phyloP scores from a whole-genome alignment of 1,140 invertebrate species.

The Whitmania pigra region DNA sequence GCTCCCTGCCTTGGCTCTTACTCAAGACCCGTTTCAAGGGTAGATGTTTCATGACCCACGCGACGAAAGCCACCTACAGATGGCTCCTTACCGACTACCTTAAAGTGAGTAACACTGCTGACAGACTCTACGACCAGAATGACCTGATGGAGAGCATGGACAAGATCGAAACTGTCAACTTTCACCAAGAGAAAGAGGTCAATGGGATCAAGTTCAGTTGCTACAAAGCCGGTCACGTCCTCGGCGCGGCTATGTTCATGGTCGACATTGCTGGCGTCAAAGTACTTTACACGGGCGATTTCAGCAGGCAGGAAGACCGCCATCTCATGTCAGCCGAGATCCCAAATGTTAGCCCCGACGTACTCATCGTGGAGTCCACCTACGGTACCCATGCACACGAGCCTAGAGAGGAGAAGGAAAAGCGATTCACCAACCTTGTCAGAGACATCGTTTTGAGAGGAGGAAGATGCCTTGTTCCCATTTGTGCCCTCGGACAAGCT shows the following conservation, averaged over 20 bases:
- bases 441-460: conserved; percentile 90
- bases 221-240: conserved; percentile 91
- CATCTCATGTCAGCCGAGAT: conserved; percentile 99
- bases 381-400: conserved; percentile 99
- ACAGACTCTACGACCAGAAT: conserved; percentile 92
- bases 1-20: conserved; percentile 93
- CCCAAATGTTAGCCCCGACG: conserved; percentile 84
- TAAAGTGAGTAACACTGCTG: conserved; percentile 94
- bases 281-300: conserved; percentile 94
- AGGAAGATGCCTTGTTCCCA: conserved; percentile 91
- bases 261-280: conserved; percentile 97
- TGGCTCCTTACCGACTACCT: conserved; percentile 98
- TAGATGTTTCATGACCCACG: conserved; percentile 98
- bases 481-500: conserved; percentile 92
- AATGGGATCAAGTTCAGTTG: conserved; percentile 91
- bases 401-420: conserved; percentile 87
- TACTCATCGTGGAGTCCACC: conserved; percentile 94
- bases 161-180: conserved; percentile 95
- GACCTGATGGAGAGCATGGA: conserved; percentile 96
- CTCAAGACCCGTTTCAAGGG: conserved; percentile 95
- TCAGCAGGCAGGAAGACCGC: conserved; percentile 92
- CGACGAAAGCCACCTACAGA: conserved; percentile 97
- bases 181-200: conserved; percentile 92
- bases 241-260: conserved; percentile 99
- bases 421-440: conserved; percentile 81